Evolutionary conservation across 2,888 invertebrate genomes (phyloP), one percentile per base, ranked within the genome.

Genomic region (Gnatocerus cornutus): DNA sequence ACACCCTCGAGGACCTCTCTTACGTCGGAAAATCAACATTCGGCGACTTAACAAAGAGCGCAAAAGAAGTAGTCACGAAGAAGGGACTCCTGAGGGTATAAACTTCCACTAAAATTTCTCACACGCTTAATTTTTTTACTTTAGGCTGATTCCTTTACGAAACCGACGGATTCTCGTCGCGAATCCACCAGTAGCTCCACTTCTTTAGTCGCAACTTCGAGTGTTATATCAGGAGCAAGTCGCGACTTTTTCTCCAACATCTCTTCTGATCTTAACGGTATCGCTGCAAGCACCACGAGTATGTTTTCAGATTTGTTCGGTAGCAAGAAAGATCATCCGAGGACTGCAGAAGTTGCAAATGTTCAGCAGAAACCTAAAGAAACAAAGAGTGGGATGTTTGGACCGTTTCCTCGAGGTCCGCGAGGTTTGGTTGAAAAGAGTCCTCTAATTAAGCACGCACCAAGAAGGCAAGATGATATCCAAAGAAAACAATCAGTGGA

Each of bases 221-320:
- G 86, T 13, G 83, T 92, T 76, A 84, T 95, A 71, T 87, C 91
- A 3, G 87, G 89, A 1, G 91, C 92, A 10, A 90, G 93, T 55
- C 88, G 94, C 59, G 93, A 94, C 86, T 94, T 97, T 87, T 92
- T 98, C 86, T 92, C 96, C 70, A 92, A 95, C 80, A 93, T 98
- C 81, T 95, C 96, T 80, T 95, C 92, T 29, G 98, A 98, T 83
- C 88, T 98, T 62, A 97, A 96, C 82, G 96, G 96, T 5, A 89
- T 97, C 53, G 97, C 98, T 13, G 93, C 96, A 0, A 96, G 97
- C 73, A 97, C 97, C 0, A 92, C 95, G 10, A 96, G 92, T 83
- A 97, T 98, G 91, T 95, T 98, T 82, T 96, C 96, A 63, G 98
- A 96, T 83, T 90, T 98, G 78, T 97, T 98, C 84, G 96, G 97